Conservation (phyloP, 2,797 vertebrate genomes). For the Okamejei kenojei region DNA sequence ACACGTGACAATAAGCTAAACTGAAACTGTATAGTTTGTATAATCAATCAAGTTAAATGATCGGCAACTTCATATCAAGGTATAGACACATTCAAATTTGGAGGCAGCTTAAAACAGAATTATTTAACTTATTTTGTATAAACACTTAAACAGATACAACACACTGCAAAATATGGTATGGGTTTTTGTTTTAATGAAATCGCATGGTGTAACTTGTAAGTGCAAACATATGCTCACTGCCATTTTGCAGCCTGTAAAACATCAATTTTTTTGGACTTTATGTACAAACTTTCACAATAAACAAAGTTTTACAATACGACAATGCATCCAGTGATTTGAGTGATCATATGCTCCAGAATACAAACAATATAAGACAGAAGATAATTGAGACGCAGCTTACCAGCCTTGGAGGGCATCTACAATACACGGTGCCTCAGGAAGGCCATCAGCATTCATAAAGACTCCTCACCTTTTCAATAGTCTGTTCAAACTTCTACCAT, state of each 20-base stretch:
- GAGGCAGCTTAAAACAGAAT: neutral
- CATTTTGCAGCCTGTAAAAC: neutral
- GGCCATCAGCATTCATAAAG: too few species aligned
- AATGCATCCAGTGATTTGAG: neutral
- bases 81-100: neutral
- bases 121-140: neutral
- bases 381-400: too few species aligned
- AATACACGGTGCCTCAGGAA: too few species aligned
- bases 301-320: neutral
- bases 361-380: neutral
- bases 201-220: neutral
- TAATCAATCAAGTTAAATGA: neutral
- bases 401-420: too few species aligned
- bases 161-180: neutral
- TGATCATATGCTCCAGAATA: neutral
- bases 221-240: neutral
- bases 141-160: neutral
- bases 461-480: too few species aligned
- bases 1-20: too few species aligned
- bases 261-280: neutral
- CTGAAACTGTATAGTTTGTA: too few species aligned
- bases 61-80: neutral
- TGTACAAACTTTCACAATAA: neutral
- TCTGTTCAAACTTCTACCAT: too few species aligned
- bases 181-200: neutral